Evolutionary conservation across 2,888 invertebrate species (phyloP).

Genomic region (Nezara viridula): DNA sequence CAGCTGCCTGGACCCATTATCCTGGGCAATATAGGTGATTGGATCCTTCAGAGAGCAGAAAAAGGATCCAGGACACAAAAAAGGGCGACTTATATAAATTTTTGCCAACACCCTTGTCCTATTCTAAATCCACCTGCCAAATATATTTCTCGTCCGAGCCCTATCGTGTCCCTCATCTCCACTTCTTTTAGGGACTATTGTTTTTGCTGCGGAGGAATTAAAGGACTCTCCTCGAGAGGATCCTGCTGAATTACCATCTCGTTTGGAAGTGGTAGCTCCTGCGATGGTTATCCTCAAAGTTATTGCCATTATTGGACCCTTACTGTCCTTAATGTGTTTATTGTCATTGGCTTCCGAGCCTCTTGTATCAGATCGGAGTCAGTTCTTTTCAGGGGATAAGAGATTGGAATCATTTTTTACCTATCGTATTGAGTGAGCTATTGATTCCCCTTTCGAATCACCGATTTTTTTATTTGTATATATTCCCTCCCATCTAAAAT

Average conservation of each 20-base stretch:
- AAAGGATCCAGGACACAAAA: neutral
- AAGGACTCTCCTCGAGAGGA: neutral
- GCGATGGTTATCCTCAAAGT: neutral
- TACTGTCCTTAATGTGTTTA: constrained; percentile 35
- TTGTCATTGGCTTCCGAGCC: constrained; percentile 4
- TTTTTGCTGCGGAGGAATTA: constrained; percentile 15
- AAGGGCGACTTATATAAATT: constrained; percentile 7
- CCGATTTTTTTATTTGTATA: too few relatives aligned
- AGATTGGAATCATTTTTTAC: neutral
- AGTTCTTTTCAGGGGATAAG: neutral
- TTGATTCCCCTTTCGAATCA: neutral
- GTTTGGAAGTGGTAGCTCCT: constrained; percentile 9
- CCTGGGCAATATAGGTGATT: neutral
- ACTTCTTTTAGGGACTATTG: constrained; percentile 12
- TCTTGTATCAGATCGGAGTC: neutral
- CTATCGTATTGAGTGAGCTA: neutral
- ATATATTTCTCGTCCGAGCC: neutral
- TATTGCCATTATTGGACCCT: neutral
- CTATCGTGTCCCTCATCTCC: neutral
- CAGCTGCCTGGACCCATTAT: neutral
- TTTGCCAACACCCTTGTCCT: constrained; percentile 24
- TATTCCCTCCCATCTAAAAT: too few relatives aligned
- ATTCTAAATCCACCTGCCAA: constrained; percentile 25
- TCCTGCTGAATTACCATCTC: neutral
- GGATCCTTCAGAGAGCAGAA: neutral